Evolutionary conservation across 2,797 vertebrate genomes (phyloP).

Genomic region (Aldrovandia affinis): DNA sequence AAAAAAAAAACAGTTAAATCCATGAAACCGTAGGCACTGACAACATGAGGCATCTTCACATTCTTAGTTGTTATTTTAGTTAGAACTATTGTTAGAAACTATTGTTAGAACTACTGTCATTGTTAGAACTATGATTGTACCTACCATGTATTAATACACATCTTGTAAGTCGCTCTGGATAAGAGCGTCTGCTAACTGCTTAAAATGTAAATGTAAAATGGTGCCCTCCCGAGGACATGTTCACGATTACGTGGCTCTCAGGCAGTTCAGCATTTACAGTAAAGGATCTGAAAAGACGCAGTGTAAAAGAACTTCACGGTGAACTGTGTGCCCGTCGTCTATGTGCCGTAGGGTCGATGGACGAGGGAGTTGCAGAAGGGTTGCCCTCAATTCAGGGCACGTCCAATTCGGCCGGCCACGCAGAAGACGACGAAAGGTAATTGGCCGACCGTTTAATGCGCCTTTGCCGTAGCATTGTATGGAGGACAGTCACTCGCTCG

Average conservation of each 20-base stretch:
- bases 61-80: no score
- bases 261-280: background rate
- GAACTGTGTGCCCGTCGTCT: constrained; percentile 35
- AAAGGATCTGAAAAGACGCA: background rate
- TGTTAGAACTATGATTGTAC: no score
- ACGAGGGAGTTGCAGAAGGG: constrained; percentile 89
- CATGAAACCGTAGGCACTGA: background rate
- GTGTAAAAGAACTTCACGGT: background rate
- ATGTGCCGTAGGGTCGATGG: constrained; percentile 82
- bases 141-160: no score
- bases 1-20: background rate
- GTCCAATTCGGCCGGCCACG: constrained; percentile 81
- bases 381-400: constrained; percentile 86
- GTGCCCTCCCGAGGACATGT: background rate
- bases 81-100: no score
- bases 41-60: background rate
- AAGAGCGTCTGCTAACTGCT: no score
- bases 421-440: constrained; percentile 87
- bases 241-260: background rate
- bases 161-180: no score
- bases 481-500: no score
- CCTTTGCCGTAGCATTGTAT: no score
- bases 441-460: background rate
- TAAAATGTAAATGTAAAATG: no score
- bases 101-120: no score